Percentiles rank a stretch among this genome's conserved stretches.
Conservation (phyloP, 2,888 invertebrate species). For the Atherix ibis region DNA sequence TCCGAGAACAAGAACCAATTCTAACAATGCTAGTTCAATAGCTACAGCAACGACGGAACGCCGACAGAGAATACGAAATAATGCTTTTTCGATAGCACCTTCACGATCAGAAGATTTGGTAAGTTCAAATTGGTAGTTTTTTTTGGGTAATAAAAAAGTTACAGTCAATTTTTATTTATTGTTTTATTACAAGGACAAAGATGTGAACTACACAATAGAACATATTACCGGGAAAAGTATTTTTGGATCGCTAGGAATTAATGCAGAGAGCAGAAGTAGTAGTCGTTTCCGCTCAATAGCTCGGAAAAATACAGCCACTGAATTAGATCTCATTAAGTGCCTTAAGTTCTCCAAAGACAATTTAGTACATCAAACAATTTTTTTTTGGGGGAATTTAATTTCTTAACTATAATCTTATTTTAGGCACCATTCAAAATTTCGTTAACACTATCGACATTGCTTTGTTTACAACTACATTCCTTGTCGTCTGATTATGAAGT, state of each 20-base stretch:
- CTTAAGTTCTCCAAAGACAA: slow-evolving; percentile 13
- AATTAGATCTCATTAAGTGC: slow-evolving; percentile 14
- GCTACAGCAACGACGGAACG: slow-evolving; percentile 4
- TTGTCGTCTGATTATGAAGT: slow-evolving; percentile 55
- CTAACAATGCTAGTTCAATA: slow-evolving; percentile 1
- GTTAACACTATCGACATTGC: slow-evolving; percentile 41
- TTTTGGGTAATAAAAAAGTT: too few relatives aligned
- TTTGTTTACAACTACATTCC: slow-evolving; percentile 54
- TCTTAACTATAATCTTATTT: too few relatives aligned
- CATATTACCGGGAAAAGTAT: slow-evolving; percentile 11
- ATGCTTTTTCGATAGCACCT: neutral
- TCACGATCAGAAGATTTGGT: too few relatives aligned
- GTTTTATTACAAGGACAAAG: slow-evolving; percentile 1
- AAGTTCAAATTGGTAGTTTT: too few relatives aligned
- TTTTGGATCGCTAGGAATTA: too few relatives aligned
- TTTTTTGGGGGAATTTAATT: too few relatives aligned
- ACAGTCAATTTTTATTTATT: slow-evolving; percentile 1
- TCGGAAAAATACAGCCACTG: slow-evolving; percentile 9
- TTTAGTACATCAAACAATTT: slow-evolving; percentile 8
- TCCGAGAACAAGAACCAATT: slow-evolving; percentile 6
- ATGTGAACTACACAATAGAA: slow-evolving; percentile 12
- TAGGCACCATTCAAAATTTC: slow-evolving; percentile 48
- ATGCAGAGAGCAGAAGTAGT: slow-evolving; percentile 3
- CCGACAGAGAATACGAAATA: slow-evolving; percentile 5
- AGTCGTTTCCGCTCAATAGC: slow-evolving; percentile 3